Evolutionary conservation across 2,888 invertebrate genomes (phyloP).

Genomic region (Achlya flavicornis): DNA sequence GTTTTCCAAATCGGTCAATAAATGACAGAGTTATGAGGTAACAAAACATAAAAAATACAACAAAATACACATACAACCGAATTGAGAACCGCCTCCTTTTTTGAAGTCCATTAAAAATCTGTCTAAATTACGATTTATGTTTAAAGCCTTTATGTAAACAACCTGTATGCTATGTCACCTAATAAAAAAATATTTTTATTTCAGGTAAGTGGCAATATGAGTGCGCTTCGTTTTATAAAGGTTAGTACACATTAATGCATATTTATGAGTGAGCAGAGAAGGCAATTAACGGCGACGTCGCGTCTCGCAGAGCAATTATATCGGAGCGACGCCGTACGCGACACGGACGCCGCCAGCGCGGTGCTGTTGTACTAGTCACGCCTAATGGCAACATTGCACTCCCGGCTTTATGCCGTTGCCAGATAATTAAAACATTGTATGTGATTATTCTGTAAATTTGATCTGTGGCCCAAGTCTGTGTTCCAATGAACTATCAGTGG

Average conservation of each 20-base stretch:
- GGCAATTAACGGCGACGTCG: not conserved
- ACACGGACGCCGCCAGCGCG: not conserved
- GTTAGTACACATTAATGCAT: not conserved
- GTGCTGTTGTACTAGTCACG: not conserved
- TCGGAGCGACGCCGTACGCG: not conserved
- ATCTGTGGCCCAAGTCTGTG: not conserved
- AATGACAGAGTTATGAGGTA: no score
- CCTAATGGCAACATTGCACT: not conserved
- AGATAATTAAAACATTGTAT: slow-evolving; percentile 4
- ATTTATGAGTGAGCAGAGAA: slow-evolving; percentile 6
- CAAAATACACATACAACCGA: no score
- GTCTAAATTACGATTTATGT: no score
- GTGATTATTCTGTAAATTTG: not conserved
- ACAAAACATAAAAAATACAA: no score
- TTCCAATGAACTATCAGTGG: no score
- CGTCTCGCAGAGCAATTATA: not conserved
- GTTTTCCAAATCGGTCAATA: no score
- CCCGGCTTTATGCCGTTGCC: not conserved
- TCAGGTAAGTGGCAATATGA: slow-evolving; percentile 2
- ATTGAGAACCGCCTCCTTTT: no score
- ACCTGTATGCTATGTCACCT: not conserved
- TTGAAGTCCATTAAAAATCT: no score
- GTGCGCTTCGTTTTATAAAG: not conserved
- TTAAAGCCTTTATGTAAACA: not conserved
- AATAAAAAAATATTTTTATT: not conserved